Evolutionary conservation across 2,113 vertebrate genomes (phyloP), one percentile per base, ranked within the genome.

Genomic region (Oncorhynchus keta): DNA sequence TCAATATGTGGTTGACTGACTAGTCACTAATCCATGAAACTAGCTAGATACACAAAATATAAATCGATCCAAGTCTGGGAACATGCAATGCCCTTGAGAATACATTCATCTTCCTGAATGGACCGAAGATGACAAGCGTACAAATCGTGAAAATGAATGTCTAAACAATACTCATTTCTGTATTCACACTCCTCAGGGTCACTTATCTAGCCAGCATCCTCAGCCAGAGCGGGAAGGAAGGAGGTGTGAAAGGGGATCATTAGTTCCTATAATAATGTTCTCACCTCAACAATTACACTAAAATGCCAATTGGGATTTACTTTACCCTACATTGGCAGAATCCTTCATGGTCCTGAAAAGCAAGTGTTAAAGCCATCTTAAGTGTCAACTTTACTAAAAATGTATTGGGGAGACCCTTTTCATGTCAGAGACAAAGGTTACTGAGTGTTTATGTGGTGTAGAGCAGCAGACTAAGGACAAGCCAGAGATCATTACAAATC

Each of bases 291-390:
- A 64, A 26, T 26, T 45, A 32, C 28, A 16, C 59, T 18, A 3
- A 74, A 55, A 66, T 72, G 51, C 61, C 72, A 75, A 64, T 71
- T 69, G 79, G 48, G 14, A 32, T n/a, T 80, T 64, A 28, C 69
- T 48, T 8, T 9, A 51, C 39, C 22, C 28, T 55, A 49, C 45
- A 13, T 12, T 65, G 59, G 3, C 69, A 73, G 48, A 68, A 45
- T 49, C 20, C 22, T 45, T 13, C 11, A 5, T 28, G 68, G 6
- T 12, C 11, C 68, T 26, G 55, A 55, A 26, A 8, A 76, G 73
- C 32, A 64, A 68, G 65, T 68, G 3, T 16, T 62, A 26, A 26
- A 57, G 28, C 51, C 6, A 72, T 30, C 49, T 30, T 72, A 30
- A 20, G 18, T 35, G 9, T 72, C n/a, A 72, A 22, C 13, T 30